Percentiles rank a stretch among this genome's conserved stretches.
phyloP scores from a whole-genome alignment of 1,140 invertebrate species.

The Limonius californicus region DNA sequence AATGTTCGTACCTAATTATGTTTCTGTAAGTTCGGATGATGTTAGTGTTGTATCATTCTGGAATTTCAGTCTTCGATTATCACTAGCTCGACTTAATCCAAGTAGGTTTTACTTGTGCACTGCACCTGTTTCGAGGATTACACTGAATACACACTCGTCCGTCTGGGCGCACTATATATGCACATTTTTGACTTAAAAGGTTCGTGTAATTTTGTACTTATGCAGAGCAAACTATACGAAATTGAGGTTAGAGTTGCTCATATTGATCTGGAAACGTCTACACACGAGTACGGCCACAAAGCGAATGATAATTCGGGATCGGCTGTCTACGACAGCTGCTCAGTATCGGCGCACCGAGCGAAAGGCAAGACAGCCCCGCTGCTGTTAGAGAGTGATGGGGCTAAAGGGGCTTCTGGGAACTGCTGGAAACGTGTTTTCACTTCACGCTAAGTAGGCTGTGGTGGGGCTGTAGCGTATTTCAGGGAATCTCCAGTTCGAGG shows the following conservation, averaged over 20 bases:
- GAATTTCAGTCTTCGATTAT: neutral
- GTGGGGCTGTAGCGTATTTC: conserved; percentile 21
- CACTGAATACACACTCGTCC: neutral
- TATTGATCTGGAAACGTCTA: neutral
- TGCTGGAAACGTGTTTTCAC: conserved; percentile 31
- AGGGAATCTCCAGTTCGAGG: conserved; percentile 24
- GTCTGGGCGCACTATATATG: neutral
- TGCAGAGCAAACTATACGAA: neutral
- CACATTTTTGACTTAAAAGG: neutral
- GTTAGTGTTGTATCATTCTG: neutral
- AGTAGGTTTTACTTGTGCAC: neutral
- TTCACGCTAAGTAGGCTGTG: conserved; percentile 26
- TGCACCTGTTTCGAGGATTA: neutral
- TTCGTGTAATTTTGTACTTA: neutral
- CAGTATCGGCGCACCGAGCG: neutral
- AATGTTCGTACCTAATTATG: too few relatives aligned
- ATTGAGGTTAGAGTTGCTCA: conserved; percentile 15
- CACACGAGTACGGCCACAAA: neutral
- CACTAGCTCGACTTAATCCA: neutral
- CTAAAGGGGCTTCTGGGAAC: conserved; percentile 22
- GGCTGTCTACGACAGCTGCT: conserved; percentile 10
- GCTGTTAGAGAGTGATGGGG: neutral
- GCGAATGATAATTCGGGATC: conserved; percentile 11
- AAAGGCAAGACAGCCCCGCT: neutral
- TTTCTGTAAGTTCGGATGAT: neutral